Evolutionary conservation across 2,113 vertebrate species (phyloP).

Genomic region (Calyptommatus sinebrachiatus): DNA sequence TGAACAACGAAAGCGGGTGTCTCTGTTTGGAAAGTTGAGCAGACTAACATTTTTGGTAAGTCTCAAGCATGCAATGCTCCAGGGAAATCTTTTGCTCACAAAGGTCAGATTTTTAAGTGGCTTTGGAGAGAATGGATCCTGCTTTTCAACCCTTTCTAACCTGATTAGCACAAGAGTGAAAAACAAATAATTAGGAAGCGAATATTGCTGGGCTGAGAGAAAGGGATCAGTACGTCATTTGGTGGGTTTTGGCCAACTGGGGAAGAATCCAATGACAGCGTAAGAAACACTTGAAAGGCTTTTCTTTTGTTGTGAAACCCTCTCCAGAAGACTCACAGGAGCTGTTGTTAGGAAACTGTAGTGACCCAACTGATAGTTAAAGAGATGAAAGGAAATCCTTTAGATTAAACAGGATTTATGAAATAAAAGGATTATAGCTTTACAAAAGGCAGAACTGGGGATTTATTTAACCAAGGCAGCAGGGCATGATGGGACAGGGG

Average conservation of each 20-base stretch:
- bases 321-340: constrained; percentile 56
- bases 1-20: background rate
- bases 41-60: background rate
- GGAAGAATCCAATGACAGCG: constrained; percentile 58
- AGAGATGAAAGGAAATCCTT: constrained; percentile 75
- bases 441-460: constrained; percentile 78
- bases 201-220: background rate
- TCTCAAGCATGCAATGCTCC: rapidly evolving
- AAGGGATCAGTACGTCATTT: constrained; percentile 41
- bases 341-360: constrained; percentile 62
- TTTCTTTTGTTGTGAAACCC: constrained; percentile 39
- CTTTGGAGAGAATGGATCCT: background rate
- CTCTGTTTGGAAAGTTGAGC: background rate
- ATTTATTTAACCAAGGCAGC: constrained; percentile 74
- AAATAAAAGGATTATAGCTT: constrained; percentile 79
- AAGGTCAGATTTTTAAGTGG: background rate
- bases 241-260: constrained; percentile 50
- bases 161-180: constrained; percentile 10
- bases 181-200: background rate
- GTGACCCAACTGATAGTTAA: constrained; percentile 65
- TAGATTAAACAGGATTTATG: constrained; percentile 76
- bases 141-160: background rate
- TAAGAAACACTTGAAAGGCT: constrained; percentile 63
- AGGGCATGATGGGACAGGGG: constrained; percentile 69
- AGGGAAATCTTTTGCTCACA: background rate